These are phyloP conservation scores for Felis chaus DNA, from an alignment of 2,113 vertebrate genomes.

Conservation along the genomic window DNA sequence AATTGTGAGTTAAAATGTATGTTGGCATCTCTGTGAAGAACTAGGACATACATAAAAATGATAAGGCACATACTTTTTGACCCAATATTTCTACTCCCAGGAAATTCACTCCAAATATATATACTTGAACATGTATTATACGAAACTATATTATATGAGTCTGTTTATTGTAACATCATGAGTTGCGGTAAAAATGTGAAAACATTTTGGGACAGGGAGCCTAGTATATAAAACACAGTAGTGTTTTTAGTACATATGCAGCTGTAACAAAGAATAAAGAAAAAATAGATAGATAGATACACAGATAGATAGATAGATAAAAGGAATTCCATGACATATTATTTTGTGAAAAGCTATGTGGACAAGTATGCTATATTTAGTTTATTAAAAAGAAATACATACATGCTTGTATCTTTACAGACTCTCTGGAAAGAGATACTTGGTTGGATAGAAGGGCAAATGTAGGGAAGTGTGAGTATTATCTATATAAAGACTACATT, in stretches of 20 bases:
- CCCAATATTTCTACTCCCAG: not conserved
- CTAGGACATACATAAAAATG: not conserved
- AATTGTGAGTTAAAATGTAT: not conserved
- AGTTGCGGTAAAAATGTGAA: slow-evolving; percentile 25
- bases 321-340: not conserved
- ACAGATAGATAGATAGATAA: not conserved
- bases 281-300: not conserved
- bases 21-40: not conserved
- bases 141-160: not conserved
- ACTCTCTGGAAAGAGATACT: not conserved
- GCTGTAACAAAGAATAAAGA: not conserved
- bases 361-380: not conserved
- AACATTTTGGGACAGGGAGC: not conserved
- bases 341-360: not conserved
- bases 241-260: not conserved
- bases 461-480: not conserved
- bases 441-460: not conserved
- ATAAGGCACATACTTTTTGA: not conserved
- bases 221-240: not conserved
- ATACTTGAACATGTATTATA: not conserved
- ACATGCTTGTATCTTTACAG: not conserved
- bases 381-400: not conserved
- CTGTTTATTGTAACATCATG: not conserved
- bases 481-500: not conserved
- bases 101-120: slow-evolving; percentile 23